phyloP scores from a whole-genome alignment of 1,140 invertebrate species.

The Callitettix versicolor region DNA sequence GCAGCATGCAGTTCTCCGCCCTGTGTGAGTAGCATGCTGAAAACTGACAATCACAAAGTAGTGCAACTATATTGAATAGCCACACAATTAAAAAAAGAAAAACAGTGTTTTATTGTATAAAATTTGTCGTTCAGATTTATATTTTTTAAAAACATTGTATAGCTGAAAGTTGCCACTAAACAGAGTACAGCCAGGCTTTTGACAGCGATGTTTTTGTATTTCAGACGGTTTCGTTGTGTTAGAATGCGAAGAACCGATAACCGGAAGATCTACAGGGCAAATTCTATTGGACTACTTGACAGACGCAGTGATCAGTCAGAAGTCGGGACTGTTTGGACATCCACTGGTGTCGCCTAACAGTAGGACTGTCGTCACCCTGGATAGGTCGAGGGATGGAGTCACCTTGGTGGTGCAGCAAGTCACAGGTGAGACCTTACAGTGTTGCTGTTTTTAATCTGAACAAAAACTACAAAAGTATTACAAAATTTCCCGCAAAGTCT shows the following conservation, averaged over 20 bases:
- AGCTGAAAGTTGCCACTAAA: no score
- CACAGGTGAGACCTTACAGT: slow-evolving; percentile 44
- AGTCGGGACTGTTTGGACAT: slow-evolving; percentile 49
- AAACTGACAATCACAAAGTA: no score
- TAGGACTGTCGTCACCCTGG: slow-evolving; percentile 55
- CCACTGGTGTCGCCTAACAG: slow-evolving; percentile 64
- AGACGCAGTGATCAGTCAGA: slow-evolving; percentile 56
- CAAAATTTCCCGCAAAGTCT: background rate
- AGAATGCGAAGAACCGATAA: slow-evolving; percentile 58
- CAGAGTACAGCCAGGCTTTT: no score
- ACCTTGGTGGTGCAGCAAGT: slow-evolving; percentile 63
- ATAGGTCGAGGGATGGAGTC: slow-evolving; percentile 44
- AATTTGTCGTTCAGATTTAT: no score
- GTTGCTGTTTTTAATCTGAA: no score
- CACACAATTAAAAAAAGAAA: no score
- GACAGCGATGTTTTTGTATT: no score
- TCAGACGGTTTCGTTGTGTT: slow-evolving; percentile 63
- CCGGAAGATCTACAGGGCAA: slow-evolving; percentile 50
- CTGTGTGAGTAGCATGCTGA: slow-evolving; percentile 61
- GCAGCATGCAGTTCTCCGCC: slow-evolving; percentile 57
- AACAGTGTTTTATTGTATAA: no score
- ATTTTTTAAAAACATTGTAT: no score
- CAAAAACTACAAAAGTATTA: background rate
- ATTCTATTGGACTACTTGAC: slow-evolving; percentile 66
- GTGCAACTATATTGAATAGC: no score